A percentile compares a stretch with the other conserved stretches of the same genome.
These are phyloP conservation scores for Dugesia japonica DNA, from an alignment of 2,888 invertebrate species.

Conservation along the genomic window DNA sequence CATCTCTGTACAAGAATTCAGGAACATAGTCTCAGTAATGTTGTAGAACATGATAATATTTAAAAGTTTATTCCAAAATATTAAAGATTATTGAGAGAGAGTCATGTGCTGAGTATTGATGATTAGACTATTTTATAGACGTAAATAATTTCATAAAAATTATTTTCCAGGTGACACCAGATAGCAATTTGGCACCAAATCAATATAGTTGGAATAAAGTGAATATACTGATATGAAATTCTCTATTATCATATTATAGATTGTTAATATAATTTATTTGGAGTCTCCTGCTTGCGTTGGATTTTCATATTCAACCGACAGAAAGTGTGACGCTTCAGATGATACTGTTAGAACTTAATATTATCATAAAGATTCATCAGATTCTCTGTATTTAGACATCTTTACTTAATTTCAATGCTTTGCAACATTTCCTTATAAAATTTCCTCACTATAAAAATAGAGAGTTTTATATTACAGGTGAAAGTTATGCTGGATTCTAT, in stretches of 20 bases:
- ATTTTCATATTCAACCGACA: slow-evolving; percentile 47
- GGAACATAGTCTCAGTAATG: too few relatives aligned
- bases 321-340: slow-evolving; percentile 27
- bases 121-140: too few relatives aligned
- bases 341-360: not conserved
- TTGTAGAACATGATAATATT: too few relatives aligned
- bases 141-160: too few relatives aligned
- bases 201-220: slow-evolving; percentile 43
- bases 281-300: slow-evolving; percentile 52
- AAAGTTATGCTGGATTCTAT: slow-evolving; percentile 51
- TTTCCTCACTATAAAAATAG: slow-evolving; percentile 48
- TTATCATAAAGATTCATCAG: not conserved
- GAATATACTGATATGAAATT: not conserved
- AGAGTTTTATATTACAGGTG: slow-evolving; percentile 50
- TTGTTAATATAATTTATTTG: slow-evolving; percentile 49
- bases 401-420: slow-evolving; percentile 38
- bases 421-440: slow-evolving; percentile 42
- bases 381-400: slow-evolving; percentile 15
- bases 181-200: slow-evolving; percentile 36
- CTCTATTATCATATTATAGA: slow-evolving; percentile 38
- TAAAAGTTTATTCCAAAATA: too few relatives aligned
- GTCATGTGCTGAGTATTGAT: too few relatives aligned
- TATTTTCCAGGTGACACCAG: slow-evolving; percentile 12
- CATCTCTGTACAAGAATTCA: too few relatives aligned
- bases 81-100: too few relatives aligned